Base-by-base conservation (phyloP, 2,113 vertebrate species). In the Silurus glanis region DNA sequence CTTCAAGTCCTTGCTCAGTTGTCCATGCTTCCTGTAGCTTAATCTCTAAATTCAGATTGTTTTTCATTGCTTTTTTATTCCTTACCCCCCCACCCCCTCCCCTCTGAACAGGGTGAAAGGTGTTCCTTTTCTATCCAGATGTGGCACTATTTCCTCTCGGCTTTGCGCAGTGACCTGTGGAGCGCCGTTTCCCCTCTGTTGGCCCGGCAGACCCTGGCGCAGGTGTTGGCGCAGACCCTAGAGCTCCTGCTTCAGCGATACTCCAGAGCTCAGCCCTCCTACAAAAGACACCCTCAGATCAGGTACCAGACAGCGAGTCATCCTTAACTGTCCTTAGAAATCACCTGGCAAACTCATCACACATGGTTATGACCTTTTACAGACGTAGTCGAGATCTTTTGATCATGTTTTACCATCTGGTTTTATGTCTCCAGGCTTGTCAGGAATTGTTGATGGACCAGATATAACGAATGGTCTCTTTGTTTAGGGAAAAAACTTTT, bases 121-220 rank as follows among this genome's bases (percentile, higher is more conserved):
- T 98, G 97, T 88, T 99, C 97, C 79, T 99, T 99, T 92, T 97
- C 98, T 0, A 91, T 99, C 93, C 97, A 98, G 94, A 99, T 99
- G 97, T 99, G 98, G 98, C 95, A 97, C 93, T 99, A 98, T 92
- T 99, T 98, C 94, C 96, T 96, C 94, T 95, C 94, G 90, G 95
- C 95, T 86, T 95, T 99, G 91, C 97, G 92, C 87, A 95, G 96
- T 8, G 98, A 99, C 94, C 94, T 99, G 7, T 98, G 97, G 97
- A 93, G 91, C 53, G 87, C 95, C 75, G 93, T 98, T 81, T 95
- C 97, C 0, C 92, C 96, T 3, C 91, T 89, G 47, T 85, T 93
- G 93, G 96, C 96, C 88, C 96, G 95, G 89, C 94, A 96, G 84
- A 93, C 96, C 72, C 93, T 99, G 62, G 93, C 91, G 82, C 96